Evolutionary conservation across 2,888 invertebrate species (phyloP), one percentile per base, ranked within the genome.

Genomic region (Cephalotes varians): DNA sequence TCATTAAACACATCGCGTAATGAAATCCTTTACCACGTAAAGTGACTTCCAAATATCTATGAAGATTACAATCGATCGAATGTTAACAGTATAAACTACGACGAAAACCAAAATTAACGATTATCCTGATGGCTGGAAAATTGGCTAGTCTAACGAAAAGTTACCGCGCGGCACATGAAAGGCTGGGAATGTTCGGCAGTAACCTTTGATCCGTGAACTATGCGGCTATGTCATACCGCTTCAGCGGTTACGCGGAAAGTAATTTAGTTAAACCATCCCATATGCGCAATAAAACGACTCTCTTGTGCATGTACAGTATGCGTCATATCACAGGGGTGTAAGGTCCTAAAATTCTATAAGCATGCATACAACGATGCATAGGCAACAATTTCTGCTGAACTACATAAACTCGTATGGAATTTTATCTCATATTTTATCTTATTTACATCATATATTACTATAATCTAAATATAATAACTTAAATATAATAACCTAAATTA

Each of bases 151-250:
- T 76, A 73, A 64, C 79, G 77, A 74, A 84, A 79, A 83, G 83
- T 81, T 77, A 60, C 51, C 73, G 64, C 73, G 67, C 72, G 62
- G 85, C 80, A 86, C 85, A 87, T 84, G 86, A 87, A 89, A 87
- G 85, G 85, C 82, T 71, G 86, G 83, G 90, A 90, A 86, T 87
- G 88, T 88, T 87, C 84, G 87, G 81, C 56, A 71, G 82, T 83
- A 86, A 90, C 88, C 88, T 91, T 91, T 91, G 91, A 91, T 91
- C 90, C 88, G 80, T 84, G 88, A 90, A 91, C 91, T 90, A 91
- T 90, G 91, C 85, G 85, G 91, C 87, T 82, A 86, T 86, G 89
- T 84, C 90, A 90, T 90, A 84, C 86, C 88, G 83, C 86, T 88
- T 84, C 85, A 76, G 90, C 85, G 90, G 90, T 89, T 90, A 86